Evolutionary conservation across 1,140 invertebrate species (phyloP), one percentile per base, ranked within the genome.

Genomic region (Magallana ariakensis): DNA sequence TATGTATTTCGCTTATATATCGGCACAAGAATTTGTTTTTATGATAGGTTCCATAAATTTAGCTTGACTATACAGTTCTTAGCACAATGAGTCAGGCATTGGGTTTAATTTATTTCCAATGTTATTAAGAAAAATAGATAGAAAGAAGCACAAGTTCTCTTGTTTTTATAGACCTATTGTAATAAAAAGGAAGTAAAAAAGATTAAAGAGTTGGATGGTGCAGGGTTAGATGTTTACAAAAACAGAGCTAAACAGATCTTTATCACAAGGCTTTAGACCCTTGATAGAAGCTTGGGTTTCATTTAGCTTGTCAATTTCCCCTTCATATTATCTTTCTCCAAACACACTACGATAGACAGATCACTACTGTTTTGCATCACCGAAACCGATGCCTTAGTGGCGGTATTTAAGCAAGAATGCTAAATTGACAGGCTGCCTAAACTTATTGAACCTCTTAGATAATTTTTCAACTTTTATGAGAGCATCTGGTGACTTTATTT

Each of bases 1-100:
- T 75, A 75, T 75, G 66, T 75, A 75, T 75, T 46, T 75, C 33
- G 66, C 66, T 75, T 75, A 75, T 75, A 75, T 75, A 75, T 75
- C 8, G 33, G 66, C 19, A 26, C 66, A 26, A 75, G 66, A 75
- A 75, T 75, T 75, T 75, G 66, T 75, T 75, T 75, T 75, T 75
- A 75, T 26, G 66, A 75, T 75, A 75, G 66, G 11, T 10, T 75
- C 66, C 22, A 75, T 75, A 75, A 75, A 75, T 75, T 26, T 33
- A 10, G 66, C 22, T 75, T 33, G 66, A 75, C 66, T 75, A 75
- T 11, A 75, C 16, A 7, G 58, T 62, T 62, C 58, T 19, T 26
- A 70, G 66, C 33, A 46, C 33, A 33, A 19, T 75, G 66, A 75
- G 19, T 75, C 66, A 75, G 66, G 66, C 22, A 75, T 26, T 13